These are phyloP conservation scores for Aurelia coerulea DNA, from an alignment of 30 jellyfish, hydroid and myxozoan genomes.

Conservation along the genomic window DNA sequence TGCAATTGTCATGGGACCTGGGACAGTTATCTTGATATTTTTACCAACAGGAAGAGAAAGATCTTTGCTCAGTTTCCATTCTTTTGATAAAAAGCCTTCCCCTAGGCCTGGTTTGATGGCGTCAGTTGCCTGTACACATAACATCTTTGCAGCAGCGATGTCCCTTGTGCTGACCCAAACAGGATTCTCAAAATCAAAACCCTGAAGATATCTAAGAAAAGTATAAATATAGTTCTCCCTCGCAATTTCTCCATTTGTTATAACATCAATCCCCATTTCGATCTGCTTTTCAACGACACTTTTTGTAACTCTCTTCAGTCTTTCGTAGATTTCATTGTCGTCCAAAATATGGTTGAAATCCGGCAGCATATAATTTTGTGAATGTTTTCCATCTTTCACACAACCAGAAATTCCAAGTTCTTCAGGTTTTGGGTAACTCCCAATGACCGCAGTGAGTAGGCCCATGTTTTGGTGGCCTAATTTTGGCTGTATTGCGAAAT, in stretches of 20 bases:
- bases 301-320: too few relatives aligned
- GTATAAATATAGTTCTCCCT: constrained; percentile 43
- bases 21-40: constrained; percentile 51
- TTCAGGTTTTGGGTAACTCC: constrained; percentile 76
- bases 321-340: too few relatives aligned
- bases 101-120: constrained; percentile 41
- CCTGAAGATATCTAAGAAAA: constrained; percentile 1
- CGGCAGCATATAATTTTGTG: constrained; percentile 10
- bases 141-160: constrained; percentile 49
- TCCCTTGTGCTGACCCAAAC: neutral
- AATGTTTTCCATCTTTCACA: constrained; percentile 55
- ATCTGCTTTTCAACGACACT: neutral
- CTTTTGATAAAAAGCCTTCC: constrained; percentile 32
- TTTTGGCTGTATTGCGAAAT: too few relatives aligned
- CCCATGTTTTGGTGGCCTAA: neutral
- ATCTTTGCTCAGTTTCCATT: constrained; percentile 50
- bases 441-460: constrained; percentile 43
- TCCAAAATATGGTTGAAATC: constrained; percentile 38
- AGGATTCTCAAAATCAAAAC: too few relatives aligned
- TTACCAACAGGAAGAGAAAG: neutral
- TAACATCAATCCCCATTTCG: constrained; percentile 49
- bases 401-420: constrained; percentile 46
- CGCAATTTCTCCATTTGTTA: constrained; percentile 65
- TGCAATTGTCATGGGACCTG: constrained; percentile 69
- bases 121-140: neutral